Evolutionary conservation across 2,113 vertebrate species (phyloP).

Genomic region (Vidua chalybeata): DNA sequence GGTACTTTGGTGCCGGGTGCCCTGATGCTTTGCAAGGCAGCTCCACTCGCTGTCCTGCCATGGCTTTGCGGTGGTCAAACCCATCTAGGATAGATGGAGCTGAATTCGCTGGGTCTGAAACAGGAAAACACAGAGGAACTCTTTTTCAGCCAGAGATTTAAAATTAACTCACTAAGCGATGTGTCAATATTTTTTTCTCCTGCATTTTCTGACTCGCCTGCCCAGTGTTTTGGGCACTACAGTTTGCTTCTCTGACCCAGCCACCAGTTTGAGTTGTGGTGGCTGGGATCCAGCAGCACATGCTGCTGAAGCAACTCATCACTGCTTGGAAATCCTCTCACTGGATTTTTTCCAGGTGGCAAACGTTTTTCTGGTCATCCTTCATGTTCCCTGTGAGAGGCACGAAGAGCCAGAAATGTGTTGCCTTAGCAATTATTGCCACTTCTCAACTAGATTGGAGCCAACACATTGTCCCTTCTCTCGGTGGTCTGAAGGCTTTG

Average conservation of each 20-base stretch:
- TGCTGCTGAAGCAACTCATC: background rate
- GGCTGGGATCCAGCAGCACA: constrained; percentile 9
- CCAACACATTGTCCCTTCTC: background rate
- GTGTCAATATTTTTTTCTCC: background rate
- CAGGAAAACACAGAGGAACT: background rate
- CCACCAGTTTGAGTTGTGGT: background rate
- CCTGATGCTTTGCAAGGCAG: constrained; percentile 97
- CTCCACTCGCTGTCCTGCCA: constrained; percentile 92
- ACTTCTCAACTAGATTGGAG: background rate
- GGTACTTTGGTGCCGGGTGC: constrained; percentile 93
- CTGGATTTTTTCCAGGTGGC: constrained; percentile 46
- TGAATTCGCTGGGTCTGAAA: constrained; percentile 91
- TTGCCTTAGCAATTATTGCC: background rate
- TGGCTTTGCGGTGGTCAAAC: constrained; percentile 93
- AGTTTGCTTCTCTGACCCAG: background rate
- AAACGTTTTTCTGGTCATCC: background rate
- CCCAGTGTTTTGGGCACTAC: background rate
- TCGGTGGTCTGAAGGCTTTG: background rate
- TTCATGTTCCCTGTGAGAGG: background rate
- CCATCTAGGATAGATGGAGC: constrained; percentile 95
- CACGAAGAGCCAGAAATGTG: background rate
- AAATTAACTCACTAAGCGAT: background rate
- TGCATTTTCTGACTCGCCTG: background rate
- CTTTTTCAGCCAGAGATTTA: background rate
- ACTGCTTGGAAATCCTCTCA: constrained; percentile 13